Evolutionary conservation across 1,140 invertebrate species (phyloP), one percentile per base, ranked within the genome.

Genomic region (Mya arenaria): DNA sequence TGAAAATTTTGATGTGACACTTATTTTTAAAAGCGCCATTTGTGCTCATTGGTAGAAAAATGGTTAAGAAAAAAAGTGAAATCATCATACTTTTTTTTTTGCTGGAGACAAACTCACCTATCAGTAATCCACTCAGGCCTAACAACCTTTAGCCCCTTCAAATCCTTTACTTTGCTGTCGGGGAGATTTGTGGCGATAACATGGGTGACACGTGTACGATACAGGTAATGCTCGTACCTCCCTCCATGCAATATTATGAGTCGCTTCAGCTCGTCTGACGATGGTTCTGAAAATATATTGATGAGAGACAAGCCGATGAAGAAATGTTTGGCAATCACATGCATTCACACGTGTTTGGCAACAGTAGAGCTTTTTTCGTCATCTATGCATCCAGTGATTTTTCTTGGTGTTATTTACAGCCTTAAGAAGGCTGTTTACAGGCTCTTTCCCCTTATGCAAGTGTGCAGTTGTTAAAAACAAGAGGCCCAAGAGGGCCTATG

Each of bases 101-200:
- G n/a, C n/a, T 17, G 28, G 19, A 63, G 13, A 5, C 63, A 58
- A 63, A 44, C 82, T 94, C 94, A 60, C 95, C 95, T 75, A 63
- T 99, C 97, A 0, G 95, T 95, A 68, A 99, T 97, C 98, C 98
- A 99, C 78, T 97, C 95, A 19, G 98, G 97, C 90, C 95, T 97
- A 1, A 99, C 95, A 44, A 99, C 95, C 92, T 94, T 96, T 92
- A 95, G 85, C 83, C 89, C 87, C 75, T 93, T 92, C 34, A 92
- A 92, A 37, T 92, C 92, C 91, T 93, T 85, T 91, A 94, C 91
- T 90, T 96, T 99, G 52, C 96, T 96, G 91, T 97, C 95, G 0
- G 98, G 96, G 66, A 99, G 94, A 94, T 97, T 98, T 0, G 96
- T 96, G 32, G 98, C 98, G 85, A 99, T 97, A 48, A 98, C 95